Evolutionary conservation across 2,888 invertebrate species (phyloP), one percentile per base, ranked within the genome.

Genomic region (Brachylomia viminalis): DNA sequence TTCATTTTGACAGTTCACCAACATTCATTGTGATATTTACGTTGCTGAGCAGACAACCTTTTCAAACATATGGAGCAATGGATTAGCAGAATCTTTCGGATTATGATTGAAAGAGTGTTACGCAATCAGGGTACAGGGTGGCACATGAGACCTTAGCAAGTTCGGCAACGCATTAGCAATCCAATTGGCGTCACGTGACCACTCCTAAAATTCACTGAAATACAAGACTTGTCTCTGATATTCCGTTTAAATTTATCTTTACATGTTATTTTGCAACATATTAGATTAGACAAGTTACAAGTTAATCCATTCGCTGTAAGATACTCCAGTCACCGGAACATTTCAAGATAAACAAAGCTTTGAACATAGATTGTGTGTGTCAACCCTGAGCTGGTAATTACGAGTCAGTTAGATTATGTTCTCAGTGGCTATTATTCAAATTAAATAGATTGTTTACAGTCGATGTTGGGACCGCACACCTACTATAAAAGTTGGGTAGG

Each of bases 381-480:
- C 85, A 87, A 38, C 87, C 87, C 84, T 87, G 38, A 17, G 23
- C 13, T 15, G 0, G 72, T 83, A 87, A 86, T 87, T 80, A 81
- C 83, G 54, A 75, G 61, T 76, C 45, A 76, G 67, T 65, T 74
- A 70, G 79, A 84, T 82, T 78, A 83, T 75, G 77, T 82, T 83
- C 67, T 72, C 61, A 58, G 72, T 59, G 72, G 82, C 77, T 81
- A 86, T 86, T 87, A 86, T 84, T 81, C 72, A 79, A 84, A 87
- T 87, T 84, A 87, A 87, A 85, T 83, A 77, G 79, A 80, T 87
- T 81, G 82, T 86, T 87, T 84, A 72, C 82, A 76, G 70, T 79
- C 56, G 72, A 76, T 80, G 81, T 59, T 27, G 67, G 67, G 65
- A 84, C 84, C 79, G 72, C 79, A 77, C 77, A 71, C 74, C 71